Conservation (phyloP, 2,113 vertebrate genomes). For the Saccopteryx bilineata region DNA sequence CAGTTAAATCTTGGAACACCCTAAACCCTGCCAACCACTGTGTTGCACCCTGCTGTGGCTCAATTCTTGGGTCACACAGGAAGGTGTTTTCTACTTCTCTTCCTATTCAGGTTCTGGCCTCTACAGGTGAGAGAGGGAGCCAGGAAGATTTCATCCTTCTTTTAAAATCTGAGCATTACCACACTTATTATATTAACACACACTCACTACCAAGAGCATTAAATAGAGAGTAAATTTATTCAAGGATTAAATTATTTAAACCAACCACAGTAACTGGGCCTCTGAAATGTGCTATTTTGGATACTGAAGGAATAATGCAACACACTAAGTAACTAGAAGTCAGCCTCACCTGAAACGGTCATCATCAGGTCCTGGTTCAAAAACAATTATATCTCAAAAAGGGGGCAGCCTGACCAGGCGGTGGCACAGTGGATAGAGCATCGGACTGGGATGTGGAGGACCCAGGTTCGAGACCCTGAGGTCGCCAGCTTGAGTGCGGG, state of each 20-base stretch:
- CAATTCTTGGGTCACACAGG: not conserved
- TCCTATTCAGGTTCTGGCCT: not conserved
- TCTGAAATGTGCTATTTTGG: slow-evolving; percentile 7
- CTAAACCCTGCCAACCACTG: not conserved
- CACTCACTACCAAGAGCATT: not conserved
- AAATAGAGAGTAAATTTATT: slow-evolving; percentile 7
- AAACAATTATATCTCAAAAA: slow-evolving; percentile 34
- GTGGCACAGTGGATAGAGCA: too few relatives aligned
- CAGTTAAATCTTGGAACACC: not conserved
- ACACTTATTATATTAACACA: not conserved
- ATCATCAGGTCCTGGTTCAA: not conserved
- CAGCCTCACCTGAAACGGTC: not conserved
- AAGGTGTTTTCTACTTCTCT: not conserved
- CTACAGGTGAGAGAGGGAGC: not conserved
- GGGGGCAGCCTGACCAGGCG: too few relatives aligned
- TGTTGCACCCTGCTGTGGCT: not conserved
- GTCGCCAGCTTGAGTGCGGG: too few relatives aligned
- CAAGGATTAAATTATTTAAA: slow-evolving; percentile 41
- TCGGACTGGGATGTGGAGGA: too few relatives aligned
- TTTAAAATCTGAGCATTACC: not conserved
- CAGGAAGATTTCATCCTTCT: not conserved
- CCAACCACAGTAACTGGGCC: not conserved
- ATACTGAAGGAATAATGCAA: slow-evolving; percentile 18
- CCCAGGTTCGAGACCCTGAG: too few relatives aligned
- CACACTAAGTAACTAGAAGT: slow-evolving; percentile 38